Evolutionary conservation across 1,140 invertebrate genomes (phyloP), one percentile per base, ranked within the genome.

Genomic region (Carposina sasakii): DNA sequence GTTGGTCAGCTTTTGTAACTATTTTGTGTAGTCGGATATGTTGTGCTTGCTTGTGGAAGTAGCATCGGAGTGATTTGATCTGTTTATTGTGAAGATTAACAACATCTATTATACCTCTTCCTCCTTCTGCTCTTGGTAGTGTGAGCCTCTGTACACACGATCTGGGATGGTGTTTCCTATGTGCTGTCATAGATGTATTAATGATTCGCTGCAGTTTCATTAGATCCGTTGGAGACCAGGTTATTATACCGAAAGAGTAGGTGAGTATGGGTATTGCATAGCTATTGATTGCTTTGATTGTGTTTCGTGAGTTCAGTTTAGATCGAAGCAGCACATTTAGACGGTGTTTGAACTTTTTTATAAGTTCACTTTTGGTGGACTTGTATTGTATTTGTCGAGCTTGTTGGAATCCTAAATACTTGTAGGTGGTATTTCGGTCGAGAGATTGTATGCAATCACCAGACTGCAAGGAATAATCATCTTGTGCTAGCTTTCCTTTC

Each of bases 321-420:
- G 28, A 21, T 19, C 21, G 23, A 3, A 43, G 22, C 4, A 51
- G 36, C 19, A 3, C 20, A 21, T 44, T 51, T 17, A 51, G 21
- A 17, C 48, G 23, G 6, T 51, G 21, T 40, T 44, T 52, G 17
- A 26, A 52, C 31, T 52, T 40, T 1, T 13, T 37, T 17, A 16
- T 52, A 2, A 52, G 19, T 45, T 21, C 22, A 2, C 21, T 8
- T 52, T 52, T 52, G n/a, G 31, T 39, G 5, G 26, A 3, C 23
- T 24, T 52, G 2, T 46, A 43, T 12, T 52, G 5, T 3, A 46
- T 46, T 30, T 9, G 20, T n/a, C 6, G n/a, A 10, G 26, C 23
- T 33, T 52, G 50, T n/a, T 46, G 23, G 15, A 31, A 46, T n/a
- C 50, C 50, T 41, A 52, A n/a, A 24, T 41, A 41, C 15, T 41